Evolutionary conservation across 1,140 invertebrate species (phyloP), one percentile per base, ranked within the genome.

Genomic region (Zaprionus inermis): DNA sequence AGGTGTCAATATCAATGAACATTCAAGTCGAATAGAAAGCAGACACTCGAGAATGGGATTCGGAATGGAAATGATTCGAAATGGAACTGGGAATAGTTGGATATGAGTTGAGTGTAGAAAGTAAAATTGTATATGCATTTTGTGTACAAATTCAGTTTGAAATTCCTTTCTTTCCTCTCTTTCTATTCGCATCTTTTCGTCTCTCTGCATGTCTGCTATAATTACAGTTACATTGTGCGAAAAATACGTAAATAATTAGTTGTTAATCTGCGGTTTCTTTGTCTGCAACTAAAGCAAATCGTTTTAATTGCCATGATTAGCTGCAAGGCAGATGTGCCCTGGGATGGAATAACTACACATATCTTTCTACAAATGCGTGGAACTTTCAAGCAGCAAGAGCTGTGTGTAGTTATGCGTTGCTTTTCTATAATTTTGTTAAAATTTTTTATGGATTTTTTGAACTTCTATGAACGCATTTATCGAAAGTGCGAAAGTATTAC

Each of bases 1-100:
- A 65, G 67, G 67, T 75, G 66, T 70, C 59, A 58, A 71, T 70
- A 64, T 57, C 67, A 64, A 52, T 30, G 28, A 28, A 30, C 38
- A 28, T 55, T 67, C 18, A 38, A 41, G 16, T 24, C 38, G 49
- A 69, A n/a, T 16, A 44, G 38, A 44, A 44, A 44, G 38, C 38
- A 44, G 61, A 14, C 57, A 57, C 41, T 38, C 44, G 18, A 46
- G 44, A 49, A 32, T 12, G 44, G 18, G 5, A 41, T 16, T 16
- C 38, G 38, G 2, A 6, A 46, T 12, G 18, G 3, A n/a, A n/a
- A 32, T 32, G 30, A 28, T 14, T 36, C 16, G 24, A 5, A 49
- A 49, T 49, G 38, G 7, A 24, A 28, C n/a, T 36, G 32, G 32
- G 56, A 22, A 11, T 44, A 49, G 59, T 46, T 32, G 28, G 3